These are phyloP conservation scores for Oscheius myriophilus DNA, from an alignment of 2,888 invertebrate species.

Conservation along the genomic window DNA sequence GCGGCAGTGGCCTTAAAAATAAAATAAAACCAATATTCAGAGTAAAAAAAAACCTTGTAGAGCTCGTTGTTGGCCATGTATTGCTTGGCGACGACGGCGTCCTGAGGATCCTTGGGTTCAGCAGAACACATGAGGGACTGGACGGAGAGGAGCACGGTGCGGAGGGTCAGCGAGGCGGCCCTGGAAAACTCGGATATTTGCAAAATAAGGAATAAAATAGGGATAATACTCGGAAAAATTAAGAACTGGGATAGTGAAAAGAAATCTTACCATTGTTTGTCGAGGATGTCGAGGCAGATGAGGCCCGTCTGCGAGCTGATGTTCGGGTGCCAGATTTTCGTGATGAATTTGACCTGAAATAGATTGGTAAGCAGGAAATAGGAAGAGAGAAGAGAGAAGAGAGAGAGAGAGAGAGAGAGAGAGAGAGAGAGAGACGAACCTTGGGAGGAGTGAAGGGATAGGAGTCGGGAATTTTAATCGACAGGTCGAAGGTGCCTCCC, in stretches of 20 bases:
- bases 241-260: neutral
- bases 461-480: constrained; percentile 97
- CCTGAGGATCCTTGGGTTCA: constrained; percentile 75
- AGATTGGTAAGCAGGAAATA: neutral
- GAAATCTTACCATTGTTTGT: constrained; percentile 76
- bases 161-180: constrained; percentile 97
- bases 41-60: constrained; percentile 76
- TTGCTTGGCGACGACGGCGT: constrained; percentile 96
- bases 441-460: constrained; percentile 99
- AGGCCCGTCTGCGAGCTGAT: constrained; percentile 95
- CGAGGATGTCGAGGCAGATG: constrained; percentile 97
- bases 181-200: constrained; percentile 72
- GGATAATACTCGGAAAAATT: neutral
- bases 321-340: constrained; percentile 99
- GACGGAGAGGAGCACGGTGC: constrained; percentile 91
- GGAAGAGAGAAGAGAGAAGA: neutral
- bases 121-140: constrained; percentile 85
- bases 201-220: neutral
- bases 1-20: constrained; percentile 80
- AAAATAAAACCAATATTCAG: neutral
- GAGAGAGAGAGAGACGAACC: constrained; percentile 75
- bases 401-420: no score
- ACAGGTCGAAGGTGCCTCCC: constrained; percentile 90
- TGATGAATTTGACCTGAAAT: constrained; percentile 88
- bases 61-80: constrained; percentile 88